These are phyloP conservation scores for Noctua fimbriata DNA, from an alignment of 2,888 invertebrate species.

Conservation along the genomic window DNA sequence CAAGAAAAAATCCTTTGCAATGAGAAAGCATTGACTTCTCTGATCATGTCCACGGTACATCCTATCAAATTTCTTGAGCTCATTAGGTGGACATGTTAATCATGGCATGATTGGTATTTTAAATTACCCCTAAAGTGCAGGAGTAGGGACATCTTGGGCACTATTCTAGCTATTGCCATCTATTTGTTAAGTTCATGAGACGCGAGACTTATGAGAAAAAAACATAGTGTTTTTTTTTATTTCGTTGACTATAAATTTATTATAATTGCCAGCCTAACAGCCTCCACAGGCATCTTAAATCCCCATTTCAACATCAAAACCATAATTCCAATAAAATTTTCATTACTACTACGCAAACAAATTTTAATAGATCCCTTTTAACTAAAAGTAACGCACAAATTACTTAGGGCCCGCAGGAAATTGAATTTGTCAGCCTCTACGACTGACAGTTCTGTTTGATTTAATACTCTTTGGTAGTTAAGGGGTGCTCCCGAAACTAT, in stretches of 20 bases:
- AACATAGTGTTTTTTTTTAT: background rate
- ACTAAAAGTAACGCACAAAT: constrained; percentile 57
- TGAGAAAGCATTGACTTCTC: background rate
- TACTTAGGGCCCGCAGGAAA: constrained; percentile 52
- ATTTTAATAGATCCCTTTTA: constrained; percentile 55
- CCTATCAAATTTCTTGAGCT: background rate
- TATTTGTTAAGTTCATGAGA: background rate
- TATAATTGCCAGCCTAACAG: background rate
- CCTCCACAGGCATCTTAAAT: background rate
- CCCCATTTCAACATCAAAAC: constrained; percentile 13
- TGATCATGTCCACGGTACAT: background rate
- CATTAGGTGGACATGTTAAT: background rate
- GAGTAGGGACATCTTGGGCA: background rate
- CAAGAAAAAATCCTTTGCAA: background rate
- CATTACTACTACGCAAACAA: constrained; percentile 27
- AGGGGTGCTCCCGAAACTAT: constrained; percentile 45
- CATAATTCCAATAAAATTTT: constrained; percentile 36
- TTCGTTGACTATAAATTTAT: background rate
- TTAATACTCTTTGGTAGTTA: constrained; percentile 57
- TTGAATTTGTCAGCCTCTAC: constrained; percentile 64
- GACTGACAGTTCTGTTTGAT: constrained; percentile 58
- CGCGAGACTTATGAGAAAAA: background rate
- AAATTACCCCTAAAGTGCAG: background rate
- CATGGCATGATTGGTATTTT: background rate
- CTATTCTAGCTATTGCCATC: background rate